Evolutionary conservation across 92 coral and sea anemone species (phyloP).

Genomic region (Zoanthus sansibaricus): DNA sequence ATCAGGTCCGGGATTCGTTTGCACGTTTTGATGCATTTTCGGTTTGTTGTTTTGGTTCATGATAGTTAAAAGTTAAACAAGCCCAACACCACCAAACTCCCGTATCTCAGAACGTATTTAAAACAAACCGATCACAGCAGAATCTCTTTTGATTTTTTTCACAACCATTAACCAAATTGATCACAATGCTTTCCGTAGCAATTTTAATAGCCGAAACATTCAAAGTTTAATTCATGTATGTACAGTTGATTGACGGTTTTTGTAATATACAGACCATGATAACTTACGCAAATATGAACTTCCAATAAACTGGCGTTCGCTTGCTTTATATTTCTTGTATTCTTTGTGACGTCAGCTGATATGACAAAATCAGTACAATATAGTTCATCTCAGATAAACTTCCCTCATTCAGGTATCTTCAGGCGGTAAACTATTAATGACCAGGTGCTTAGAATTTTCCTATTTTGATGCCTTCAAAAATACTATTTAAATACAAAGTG

Average conservation of each 20-base stretch:
- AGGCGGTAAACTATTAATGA: too few species aligned
- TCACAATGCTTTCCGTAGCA: neutral
- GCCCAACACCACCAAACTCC: neutral
- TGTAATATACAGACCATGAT: conserved; percentile 36
- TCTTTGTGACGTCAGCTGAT: conserved; percentile 11
- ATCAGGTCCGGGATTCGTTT: neutral
- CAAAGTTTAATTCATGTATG: conserved; percentile 6
- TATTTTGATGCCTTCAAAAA: too few species aligned
- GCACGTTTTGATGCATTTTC: conserved; percentile 20
- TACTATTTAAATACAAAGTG: too few species aligned
- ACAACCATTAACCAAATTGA: neutral
- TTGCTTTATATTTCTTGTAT: neutral
- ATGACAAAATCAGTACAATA: neutral
- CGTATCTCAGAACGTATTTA: neutral
- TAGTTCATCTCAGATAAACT: neutral
- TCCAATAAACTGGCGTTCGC: conserved; percentile 14
- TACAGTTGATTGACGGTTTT: conserved; percentile 36
- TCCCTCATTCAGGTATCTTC: too few species aligned
- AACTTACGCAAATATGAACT: conserved; percentile 23
- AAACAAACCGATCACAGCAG: neutral
- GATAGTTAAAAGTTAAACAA: neutral
- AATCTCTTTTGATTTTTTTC: neutral
- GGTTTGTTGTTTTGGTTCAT: conserved; percentile 19
- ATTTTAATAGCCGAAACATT: conserved; percentile 15
- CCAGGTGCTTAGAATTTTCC: too few species aligned